Conservation (phyloP, 2,113 vertebrate species). For the Rhipidura dahli region DNA sequence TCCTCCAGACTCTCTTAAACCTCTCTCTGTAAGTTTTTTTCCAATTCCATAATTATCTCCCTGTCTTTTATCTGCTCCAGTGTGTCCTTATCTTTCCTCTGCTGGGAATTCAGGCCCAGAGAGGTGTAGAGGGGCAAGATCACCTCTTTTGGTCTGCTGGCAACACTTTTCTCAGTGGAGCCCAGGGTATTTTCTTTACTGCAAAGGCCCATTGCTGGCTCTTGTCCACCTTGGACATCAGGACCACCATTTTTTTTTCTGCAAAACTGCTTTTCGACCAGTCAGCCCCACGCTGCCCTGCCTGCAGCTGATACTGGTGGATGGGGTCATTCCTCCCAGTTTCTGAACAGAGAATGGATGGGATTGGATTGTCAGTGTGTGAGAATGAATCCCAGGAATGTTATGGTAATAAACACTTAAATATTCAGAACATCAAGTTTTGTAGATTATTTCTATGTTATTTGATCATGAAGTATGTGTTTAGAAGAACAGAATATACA, state of each 20-base stretch:
- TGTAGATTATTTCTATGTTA: neutral
- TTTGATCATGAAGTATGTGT: neutral
- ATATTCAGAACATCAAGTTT: neutral
- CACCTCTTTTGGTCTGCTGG: neutral
- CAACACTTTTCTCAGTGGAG: neutral
- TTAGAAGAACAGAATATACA: neutral
- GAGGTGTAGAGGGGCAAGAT: neutral
- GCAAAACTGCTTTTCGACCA: neutral
- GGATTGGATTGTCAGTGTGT: neutral
- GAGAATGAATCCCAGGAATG: neutral
- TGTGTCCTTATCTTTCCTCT: neutral
- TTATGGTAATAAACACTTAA: neutral
- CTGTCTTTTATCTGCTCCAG: neutral
- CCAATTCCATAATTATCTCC: neutral
- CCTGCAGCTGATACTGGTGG: neutral
- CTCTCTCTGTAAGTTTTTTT: neutral
- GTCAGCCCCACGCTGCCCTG: rapidly evolving
- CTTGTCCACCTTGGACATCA: neutral
- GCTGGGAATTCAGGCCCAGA: neutral
- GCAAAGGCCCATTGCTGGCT: neutral
- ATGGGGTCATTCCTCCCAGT: neutral
- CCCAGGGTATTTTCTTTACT: neutral
- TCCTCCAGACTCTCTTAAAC: neutral
- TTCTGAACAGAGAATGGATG: neutral
- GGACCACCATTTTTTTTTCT: neutral